Conservation (phyloP, 23 tunicate genomes). For the Trididemnum nubilum region DNA sequence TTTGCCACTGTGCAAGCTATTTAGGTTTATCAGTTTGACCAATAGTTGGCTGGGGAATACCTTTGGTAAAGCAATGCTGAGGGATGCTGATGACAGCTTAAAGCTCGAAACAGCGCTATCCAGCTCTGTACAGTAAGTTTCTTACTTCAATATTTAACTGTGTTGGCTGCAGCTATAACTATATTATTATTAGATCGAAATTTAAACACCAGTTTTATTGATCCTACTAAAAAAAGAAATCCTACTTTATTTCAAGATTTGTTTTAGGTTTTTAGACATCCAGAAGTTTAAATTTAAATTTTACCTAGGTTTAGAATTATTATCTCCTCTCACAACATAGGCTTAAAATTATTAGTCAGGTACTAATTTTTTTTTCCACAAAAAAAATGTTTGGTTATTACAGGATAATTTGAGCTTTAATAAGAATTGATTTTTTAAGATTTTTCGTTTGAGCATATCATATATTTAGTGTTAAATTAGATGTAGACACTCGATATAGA, state of each 20-base stretch:
- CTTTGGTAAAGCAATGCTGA: neutral
- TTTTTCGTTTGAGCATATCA: slow-evolving; percentile 40
- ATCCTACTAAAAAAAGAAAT: slow-evolving; percentile 24
- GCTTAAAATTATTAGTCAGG: no score
- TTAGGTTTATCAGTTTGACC: slow-evolving; percentile 6
- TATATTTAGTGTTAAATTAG: slow-evolving; percentile 29
- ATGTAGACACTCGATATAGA: slow-evolving; percentile 33
- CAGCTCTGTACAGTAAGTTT: no score
- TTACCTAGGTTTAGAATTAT: slow-evolving; percentile 41
- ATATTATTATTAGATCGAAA: slow-evolving; percentile 35
- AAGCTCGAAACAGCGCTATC: no score
- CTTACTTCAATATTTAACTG: slow-evolving; percentile 14
- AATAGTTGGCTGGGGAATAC: slow-evolving; percentile 5
- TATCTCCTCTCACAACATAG: no score
- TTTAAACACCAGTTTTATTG: slow-evolving; percentile 30
- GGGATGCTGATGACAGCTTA: no score
- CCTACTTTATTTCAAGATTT: slow-evolving; percentile 33
- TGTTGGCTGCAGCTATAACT: slow-evolving; percentile 37
- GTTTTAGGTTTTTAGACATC: slow-evolving; percentile 42
- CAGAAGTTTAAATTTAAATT: slow-evolving; percentile 34
- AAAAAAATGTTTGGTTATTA: slow-evolving; percentile 17
- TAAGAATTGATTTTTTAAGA: slow-evolving; percentile 24
- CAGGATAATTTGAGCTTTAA: slow-evolving; percentile 20
- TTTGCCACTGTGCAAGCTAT: slow-evolving; percentile 13
- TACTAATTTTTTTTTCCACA: slow-evolving; percentile 3